Evolutionary conservation across 2,888 invertebrate species (phyloP), one percentile per base, ranked within the genome.

Genomic region (Thumatha senex): DNA sequence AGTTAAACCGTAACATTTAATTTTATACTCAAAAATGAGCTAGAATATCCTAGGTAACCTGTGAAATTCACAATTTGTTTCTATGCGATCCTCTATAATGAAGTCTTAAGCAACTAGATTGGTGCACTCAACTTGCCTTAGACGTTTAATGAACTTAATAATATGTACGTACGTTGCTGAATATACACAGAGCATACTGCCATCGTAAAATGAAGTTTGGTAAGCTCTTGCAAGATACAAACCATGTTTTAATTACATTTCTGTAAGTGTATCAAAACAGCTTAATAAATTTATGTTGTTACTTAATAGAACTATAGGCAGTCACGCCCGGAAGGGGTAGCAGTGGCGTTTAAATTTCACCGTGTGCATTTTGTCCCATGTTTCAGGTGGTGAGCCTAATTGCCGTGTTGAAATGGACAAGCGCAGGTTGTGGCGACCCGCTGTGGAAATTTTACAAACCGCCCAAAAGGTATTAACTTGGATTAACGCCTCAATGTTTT

Each of bases 231-330:
- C 1, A 36, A 14, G 39, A 51, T 47, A 36, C 47, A 46, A 43
- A 45, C 31, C 11, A 53, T 58, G 54, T 61, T 64, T 51, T 57
- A 61, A 63, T 63, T 49, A 54, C 64, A 51, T 54, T 46, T 41
- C 33, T 10, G 0, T 14, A 13, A 14, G 9, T 9, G 13, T 8
- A 35, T 30, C 24, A 2, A 11, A 12, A 8, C 12, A 18, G 24
- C n/a, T 43, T 38, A 10, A 15, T 38, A 38, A 9, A 13, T 10
- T 11, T 11, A 0, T 9, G 14, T 3, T 0, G 0, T 38, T 14
- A 15, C 9, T 18, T 38, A 14, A 5, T 11, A 9, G 15, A 9
- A n/a, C n/a, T n/a, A n/a, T n/a, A n/a, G n/a, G n/a, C n/a, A n/a
- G n/a, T n/a, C n/a, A n/a, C n/a, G n/a, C n/a, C n/a, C n/a, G n/a